Percentiles rank a stretch among this genome's conserved stretches.
These are phyloP conservation scores for Drosophila repleta DNA, from an alignment of 1,140 invertebrate genomes.

Conservation along the genomic window DNA sequence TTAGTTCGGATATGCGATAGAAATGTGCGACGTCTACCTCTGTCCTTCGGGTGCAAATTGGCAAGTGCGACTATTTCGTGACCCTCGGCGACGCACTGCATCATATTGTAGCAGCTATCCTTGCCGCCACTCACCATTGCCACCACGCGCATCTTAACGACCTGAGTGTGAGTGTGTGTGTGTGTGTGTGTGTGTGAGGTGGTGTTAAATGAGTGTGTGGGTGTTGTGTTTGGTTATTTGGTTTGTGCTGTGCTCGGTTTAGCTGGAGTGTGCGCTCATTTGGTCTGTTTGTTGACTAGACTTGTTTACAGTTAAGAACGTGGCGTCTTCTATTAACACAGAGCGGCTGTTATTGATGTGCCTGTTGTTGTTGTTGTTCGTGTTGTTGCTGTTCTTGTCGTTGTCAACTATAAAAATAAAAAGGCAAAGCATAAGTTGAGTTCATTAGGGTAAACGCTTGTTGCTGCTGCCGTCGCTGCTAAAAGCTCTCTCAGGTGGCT, in stretches of 20 bases:
- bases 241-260: conserved; percentile 66
- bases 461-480: neutral
- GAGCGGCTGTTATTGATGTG: conserved; percentile 24
- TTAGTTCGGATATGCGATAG: neutral
- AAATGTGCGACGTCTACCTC: conserved; percentile 86
- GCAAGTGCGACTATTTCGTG: conserved; percentile 98
- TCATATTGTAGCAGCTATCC: conserved; percentile 99
- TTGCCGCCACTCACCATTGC: conserved; percentile 98
- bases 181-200: conserved; percentile 2
- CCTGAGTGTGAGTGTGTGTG: conserved; percentile 4
- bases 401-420: neutral
- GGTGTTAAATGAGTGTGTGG: neutral
- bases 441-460: neutral
- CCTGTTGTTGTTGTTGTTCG: conserved; percentile 2
- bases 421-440: no score
- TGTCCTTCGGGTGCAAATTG: conserved; percentile 95
- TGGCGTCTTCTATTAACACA: conserved; percentile 47
- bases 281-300: conserved; percentile 79
- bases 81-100: conserved; percentile 97
- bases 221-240: conserved; percentile 49
- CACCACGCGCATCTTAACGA: conserved; percentile 91
- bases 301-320: conserved; percentile 51
- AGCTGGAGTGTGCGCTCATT: conserved; percentile 68
- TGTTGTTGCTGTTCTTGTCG: neutral
- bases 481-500: conserved; percentile 52